A percentile compares a stretch with the other conserved stretches of the same genome.
Evolutionary conservation across 92 coral and sea anemone genomes (phyloP).

Genomic region (Paragorgia papillata): DNA sequence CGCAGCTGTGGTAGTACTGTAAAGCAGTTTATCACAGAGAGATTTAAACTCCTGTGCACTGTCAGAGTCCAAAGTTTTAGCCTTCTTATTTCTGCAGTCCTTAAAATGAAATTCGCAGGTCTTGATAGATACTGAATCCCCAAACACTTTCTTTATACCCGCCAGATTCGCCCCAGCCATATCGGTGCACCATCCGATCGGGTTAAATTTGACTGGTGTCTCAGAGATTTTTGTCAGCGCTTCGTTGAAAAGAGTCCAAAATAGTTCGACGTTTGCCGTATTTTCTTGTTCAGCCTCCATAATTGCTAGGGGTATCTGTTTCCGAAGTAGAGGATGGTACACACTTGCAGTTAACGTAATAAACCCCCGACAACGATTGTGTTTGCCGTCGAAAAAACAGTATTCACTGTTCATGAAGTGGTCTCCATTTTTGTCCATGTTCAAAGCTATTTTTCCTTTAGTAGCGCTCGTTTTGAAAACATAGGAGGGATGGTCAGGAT

Average conservation of each 20-base stretch:
- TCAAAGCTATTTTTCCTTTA: slow-evolving; percentile 52
- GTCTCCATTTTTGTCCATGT: slow-evolving; percentile 58
- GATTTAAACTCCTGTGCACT: slow-evolving; percentile 27
- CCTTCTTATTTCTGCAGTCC: slow-evolving; percentile 48
- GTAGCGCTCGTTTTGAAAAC: slow-evolving; percentile 54
- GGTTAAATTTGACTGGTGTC: slow-evolving; percentile 33
- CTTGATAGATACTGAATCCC: slow-evolving; percentile 22
- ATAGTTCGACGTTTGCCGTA: slow-evolving; percentile 44
- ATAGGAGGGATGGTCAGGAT: slow-evolving; percentile 64
- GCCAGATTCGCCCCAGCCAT: slow-evolving; percentile 72
- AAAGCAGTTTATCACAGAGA: slow-evolving; percentile 34
- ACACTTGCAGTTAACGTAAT: slow-evolving; percentile 34
- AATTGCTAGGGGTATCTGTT: slow-evolving; percentile 46
- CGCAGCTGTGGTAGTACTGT: neutral
- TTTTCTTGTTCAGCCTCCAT: slow-evolving; percentile 54
- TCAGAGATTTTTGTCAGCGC: slow-evolving; percentile 37
- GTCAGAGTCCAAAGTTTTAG: slow-evolving; percentile 13
- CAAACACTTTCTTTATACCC: slow-evolving; percentile 51
- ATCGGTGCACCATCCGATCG: slow-evolving; percentile 63
- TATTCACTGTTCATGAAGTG: slow-evolving; percentile 51
- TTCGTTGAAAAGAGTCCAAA: slow-evolving; percentile 62
- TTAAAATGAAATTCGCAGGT: slow-evolving; percentile 54
- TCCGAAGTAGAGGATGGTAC: slow-evolving; percentile 45
- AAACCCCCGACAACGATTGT: slow-evolving; percentile 48
- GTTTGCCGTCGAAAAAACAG: slow-evolving; percentile 65